Conservation (phyloP, 2,797 vertebrate species). For the Nyctibius grandis region DNA sequence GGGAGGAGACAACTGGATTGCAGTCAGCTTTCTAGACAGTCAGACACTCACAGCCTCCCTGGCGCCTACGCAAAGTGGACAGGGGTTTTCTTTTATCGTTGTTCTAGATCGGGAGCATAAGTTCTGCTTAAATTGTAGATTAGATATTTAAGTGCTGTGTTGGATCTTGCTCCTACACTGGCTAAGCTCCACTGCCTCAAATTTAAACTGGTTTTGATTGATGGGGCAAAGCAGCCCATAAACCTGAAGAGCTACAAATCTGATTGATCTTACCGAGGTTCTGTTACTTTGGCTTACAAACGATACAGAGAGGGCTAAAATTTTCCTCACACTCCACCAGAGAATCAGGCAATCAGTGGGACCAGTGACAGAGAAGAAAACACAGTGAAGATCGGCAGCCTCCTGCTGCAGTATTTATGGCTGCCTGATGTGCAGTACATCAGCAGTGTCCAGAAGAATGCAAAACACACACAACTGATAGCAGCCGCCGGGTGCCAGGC, state of each 20-base stretch:
- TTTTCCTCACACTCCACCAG: neutral
- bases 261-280: neutral
- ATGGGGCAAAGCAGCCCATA: neutral
- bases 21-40: neutral
- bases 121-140: neutral
- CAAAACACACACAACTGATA: neutral
- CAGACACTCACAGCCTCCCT: neutral
- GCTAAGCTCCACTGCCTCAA: neutral
- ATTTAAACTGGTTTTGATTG: constrained; percentile 4
- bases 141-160: neutral
- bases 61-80: neutral
- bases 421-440: neutral
- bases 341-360: neutral
- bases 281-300: neutral
- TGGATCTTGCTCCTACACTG: neutral
- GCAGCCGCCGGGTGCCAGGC: neutral
- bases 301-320: neutral
- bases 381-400: neutral
- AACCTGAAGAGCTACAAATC: neutral
- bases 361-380: neutral
- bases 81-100: neutral
- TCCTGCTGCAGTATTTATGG: neutral
- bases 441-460: neutral
- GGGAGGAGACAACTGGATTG: neutral
- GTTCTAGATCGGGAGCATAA: neutral